Conservation (phyloP, 2,888 invertebrate species). For the Acrocera orbiculus region DNA sequence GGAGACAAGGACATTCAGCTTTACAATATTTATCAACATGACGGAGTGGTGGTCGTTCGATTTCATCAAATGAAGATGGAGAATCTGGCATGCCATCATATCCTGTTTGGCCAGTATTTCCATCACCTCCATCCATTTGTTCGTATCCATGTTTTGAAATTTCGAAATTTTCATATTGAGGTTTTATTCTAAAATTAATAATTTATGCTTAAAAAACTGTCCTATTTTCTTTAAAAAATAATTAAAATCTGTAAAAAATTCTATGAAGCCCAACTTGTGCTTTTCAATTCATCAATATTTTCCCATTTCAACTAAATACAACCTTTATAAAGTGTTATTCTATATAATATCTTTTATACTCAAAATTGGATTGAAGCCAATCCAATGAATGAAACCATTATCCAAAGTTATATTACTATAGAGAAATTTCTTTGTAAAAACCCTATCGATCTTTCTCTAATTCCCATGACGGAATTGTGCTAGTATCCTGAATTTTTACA, state of each 20-base stretch:
- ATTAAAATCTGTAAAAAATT: not conserved
- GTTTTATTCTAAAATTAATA: conserved; percentile 13
- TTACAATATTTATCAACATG: conserved; percentile 74
- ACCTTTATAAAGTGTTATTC: too few species aligned
- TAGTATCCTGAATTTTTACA: too few species aligned
- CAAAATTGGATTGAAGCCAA: conserved; percentile 16
- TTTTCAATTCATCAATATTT: too few species aligned
- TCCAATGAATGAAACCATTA: conserved; percentile 13
- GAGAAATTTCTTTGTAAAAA: too few species aligned
- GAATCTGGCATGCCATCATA: conserved; percentile 43
- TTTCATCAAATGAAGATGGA: conserved; percentile 62
- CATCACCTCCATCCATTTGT: conserved; percentile 28
- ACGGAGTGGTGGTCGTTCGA: conserved; percentile 67
- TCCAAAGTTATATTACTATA: too few species aligned
- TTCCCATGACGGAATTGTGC: too few species aligned
- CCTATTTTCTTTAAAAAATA: not conserved
- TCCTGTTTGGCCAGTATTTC: conserved; percentile 15
- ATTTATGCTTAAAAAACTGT: conserved; percentile 10
- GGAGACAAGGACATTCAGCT: conserved; percentile 71
- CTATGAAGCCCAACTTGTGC: not conserved
- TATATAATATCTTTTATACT: conserved; percentile 3
- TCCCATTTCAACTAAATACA: too few species aligned
- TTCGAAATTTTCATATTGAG: conserved; percentile 25
- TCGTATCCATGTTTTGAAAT: conserved; percentile 22
- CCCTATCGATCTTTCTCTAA: too few species aligned